phyloP scores from a whole-genome alignment of 1,140 invertebrate genomes.

The Microplitis mediator region DNA sequence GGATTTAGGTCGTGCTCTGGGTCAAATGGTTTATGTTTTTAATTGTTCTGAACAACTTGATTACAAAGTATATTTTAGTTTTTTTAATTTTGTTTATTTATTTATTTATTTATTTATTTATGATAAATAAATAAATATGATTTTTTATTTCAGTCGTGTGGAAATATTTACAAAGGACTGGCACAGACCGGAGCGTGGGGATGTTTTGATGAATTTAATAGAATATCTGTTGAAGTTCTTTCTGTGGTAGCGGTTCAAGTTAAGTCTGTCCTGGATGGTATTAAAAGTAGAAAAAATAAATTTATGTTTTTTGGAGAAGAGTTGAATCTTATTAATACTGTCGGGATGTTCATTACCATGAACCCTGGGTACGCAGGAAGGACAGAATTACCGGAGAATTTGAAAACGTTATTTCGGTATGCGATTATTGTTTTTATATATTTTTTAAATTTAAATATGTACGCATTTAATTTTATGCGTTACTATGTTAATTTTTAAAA shows the following conservation, averaged over 20 bases:
- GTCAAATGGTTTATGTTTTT: constrained; percentile 94
- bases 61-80: constrained; percentile 67
- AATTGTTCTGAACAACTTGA: constrained; percentile 98
- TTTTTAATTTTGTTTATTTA: not conserved
- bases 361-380: constrained; percentile 90
- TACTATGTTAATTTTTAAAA: not conserved
- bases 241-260: constrained; percentile 92
- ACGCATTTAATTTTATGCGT: not conserved
- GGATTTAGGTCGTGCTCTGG: constrained; percentile 86
- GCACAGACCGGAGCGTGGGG: constrained; percentile 94
- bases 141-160: constrained; percentile 70
- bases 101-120: not conserved
- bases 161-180: constrained; percentile 90
- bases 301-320: constrained; percentile 87
- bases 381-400: constrained; percentile 84
- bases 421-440: not conserved
- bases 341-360: constrained; percentile 95
- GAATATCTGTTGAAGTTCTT: constrained; percentile 90
- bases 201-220: constrained; percentile 95
- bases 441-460: constrained; percentile 14
- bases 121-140: not conserved
- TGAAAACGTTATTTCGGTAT: constrained; percentile 73
- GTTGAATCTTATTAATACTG: constrained; percentile 75
- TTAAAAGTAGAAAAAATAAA: constrained; percentile 76
- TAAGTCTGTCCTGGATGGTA: constrained; percentile 82